A percentile compares a stretch with the other conserved stretches of the same genome.
phyloP scores from a whole-genome alignment of 2,113 vertebrate genomes.

The Crypturellus undulatus region DNA sequence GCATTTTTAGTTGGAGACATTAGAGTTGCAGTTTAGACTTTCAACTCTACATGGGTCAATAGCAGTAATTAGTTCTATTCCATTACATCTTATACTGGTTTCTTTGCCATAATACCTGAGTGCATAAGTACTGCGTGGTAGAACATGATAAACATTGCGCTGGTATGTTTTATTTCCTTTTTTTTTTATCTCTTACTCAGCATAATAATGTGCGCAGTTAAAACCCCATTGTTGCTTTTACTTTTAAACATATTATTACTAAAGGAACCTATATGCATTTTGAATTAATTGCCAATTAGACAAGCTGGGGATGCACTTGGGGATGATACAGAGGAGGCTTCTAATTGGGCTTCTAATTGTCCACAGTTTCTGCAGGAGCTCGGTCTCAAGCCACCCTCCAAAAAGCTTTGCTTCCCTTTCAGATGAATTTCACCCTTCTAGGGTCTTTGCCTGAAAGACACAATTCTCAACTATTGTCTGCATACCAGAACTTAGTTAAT shows the following conservation, averaged over 20 bases:
- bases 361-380: neutral
- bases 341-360: neutral
- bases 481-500: conserved; percentile 36
- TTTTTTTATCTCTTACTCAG: neutral
- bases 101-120: neutral
- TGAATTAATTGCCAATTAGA: neutral
- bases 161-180: neutral
- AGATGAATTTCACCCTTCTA: neutral
- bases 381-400: neutral
- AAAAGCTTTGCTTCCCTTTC: neutral
- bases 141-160: neutral
- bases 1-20: conserved; percentile 11
- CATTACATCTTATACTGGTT: neutral
- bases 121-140: neutral
- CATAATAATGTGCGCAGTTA: neutral
- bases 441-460: neutral
- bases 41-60: neutral
- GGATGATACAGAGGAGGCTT: neutral
- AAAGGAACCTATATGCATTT: neutral
- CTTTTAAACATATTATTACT: neutral
- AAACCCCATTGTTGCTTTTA: neutral
- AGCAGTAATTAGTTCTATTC: conserved; percentile 33
- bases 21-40: conserved; percentile 19
- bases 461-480: neutral
- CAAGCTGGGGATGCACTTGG: neutral